phyloP scores from a whole-genome alignment of 1,140 invertebrate species.

The Tetragonula clypearis region DNA sequence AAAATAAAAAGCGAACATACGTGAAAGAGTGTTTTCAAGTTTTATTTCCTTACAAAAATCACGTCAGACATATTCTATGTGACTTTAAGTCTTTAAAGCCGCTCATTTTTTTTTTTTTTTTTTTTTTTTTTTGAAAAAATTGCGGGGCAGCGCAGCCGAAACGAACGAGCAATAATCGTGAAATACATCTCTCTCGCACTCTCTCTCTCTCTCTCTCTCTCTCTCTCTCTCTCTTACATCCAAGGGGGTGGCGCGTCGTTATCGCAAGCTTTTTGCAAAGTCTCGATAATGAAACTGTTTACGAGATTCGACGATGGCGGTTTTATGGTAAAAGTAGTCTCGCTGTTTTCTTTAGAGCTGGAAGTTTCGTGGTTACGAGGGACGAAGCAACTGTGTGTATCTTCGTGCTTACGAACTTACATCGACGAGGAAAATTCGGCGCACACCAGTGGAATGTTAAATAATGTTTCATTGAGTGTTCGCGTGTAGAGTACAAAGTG shows the following conservation, averaged over 20 bases:
- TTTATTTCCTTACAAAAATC: too few relatives aligned
- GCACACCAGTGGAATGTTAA: too few relatives aligned
- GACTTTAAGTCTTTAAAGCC: too few relatives aligned
- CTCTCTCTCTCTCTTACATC: too few relatives aligned
- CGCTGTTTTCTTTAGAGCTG: neutral
- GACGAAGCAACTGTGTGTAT: neutral
- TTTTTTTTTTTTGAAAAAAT: too few relatives aligned
- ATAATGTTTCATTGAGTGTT: too few relatives aligned
- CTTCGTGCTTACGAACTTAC: neutral
- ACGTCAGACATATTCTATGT: too few relatives aligned
- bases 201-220: neutral
- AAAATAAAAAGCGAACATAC: too few relatives aligned
- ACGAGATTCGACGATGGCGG: neutral
- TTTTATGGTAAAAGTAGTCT: neutral
- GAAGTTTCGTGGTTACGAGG: neutral
- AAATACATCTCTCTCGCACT: neutral
- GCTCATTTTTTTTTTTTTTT: too few relatives aligned
- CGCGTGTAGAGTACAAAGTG: too few relatives aligned
- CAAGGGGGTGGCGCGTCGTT: neutral
- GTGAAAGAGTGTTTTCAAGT: too few relatives aligned
- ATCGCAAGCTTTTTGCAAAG: neutral
- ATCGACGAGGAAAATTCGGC: neutral
- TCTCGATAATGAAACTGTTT: neutral
- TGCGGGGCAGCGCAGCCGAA: neutral
- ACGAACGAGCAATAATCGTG: neutral